Conservation (phyloP, 2,113 vertebrate species). For the Brachirus orientalis region DNA sequence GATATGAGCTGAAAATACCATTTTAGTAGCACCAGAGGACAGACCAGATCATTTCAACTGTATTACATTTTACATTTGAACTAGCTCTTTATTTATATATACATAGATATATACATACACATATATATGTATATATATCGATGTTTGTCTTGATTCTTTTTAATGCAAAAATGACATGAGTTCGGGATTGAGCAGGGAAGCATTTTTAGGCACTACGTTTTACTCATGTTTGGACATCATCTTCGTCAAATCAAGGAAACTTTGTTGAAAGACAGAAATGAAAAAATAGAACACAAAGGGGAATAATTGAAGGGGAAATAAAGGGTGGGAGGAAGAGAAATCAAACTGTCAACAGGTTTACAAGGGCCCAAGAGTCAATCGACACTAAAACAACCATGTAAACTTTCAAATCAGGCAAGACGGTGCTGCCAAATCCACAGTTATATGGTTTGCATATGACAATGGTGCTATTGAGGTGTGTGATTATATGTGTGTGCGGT, state of each 20-base stretch:
- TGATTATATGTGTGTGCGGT: constrained; percentile 68
- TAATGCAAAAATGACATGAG: too few relatives aligned
- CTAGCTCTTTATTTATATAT: too few relatives aligned
- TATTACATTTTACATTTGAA: too few relatives aligned
- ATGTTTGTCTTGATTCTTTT: too few relatives aligned
- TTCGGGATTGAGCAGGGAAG: too few relatives aligned
- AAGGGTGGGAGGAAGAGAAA: constrained; percentile 25
- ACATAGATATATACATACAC: too few relatives aligned
- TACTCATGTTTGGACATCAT: not conserved
- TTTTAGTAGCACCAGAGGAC: too few relatives aligned
- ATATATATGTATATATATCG: too few relatives aligned
- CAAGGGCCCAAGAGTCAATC: constrained; percentile 42
- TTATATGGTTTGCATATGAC: constrained; percentile 51
- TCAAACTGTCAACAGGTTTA: constrained; percentile 58
- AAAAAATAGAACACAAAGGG: not conserved
- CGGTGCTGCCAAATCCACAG: constrained; percentile 23
- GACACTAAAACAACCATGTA: constrained; percentile 54
- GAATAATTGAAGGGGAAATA: constrained; percentile 2
- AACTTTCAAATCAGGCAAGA: constrained; percentile 56
- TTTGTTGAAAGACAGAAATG: constrained; percentile 47
- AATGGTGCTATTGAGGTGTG: constrained; percentile 72
- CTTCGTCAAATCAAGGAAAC: constrained; percentile 9
- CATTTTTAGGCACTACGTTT: constrained; percentile 23
- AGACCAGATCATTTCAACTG: too few relatives aligned
- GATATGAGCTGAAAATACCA: too few relatives aligned